A percentile compares a stretch with the other conserved stretches of the same genome.
These are phyloP conservation scores for Petrophora chlorosata DNA, from an alignment of 2,888 invertebrate species.

Conservation along the genomic window DNA sequence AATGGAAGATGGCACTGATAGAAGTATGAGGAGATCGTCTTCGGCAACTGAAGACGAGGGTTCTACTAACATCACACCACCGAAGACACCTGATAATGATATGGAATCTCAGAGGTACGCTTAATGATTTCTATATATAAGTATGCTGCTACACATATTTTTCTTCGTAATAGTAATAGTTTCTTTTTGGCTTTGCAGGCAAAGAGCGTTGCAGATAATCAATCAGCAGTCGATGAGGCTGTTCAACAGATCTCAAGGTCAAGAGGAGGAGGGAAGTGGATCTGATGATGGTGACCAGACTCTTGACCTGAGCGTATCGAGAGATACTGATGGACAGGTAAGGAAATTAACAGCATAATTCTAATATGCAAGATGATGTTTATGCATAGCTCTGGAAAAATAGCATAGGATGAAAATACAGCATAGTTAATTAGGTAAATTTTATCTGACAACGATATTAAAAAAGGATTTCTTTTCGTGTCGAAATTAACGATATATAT, in stretches of 20 bases:
- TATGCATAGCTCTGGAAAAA: too few species aligned
- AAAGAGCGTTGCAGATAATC: conserved; percentile 77
- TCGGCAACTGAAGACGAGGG: conserved; percentile 80
- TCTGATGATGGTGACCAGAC: conserved; percentile 82
- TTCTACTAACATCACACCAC: conserved; percentile 77
- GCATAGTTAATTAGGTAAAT: too few species aligned
- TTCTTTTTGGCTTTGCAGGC: conserved; percentile 50
- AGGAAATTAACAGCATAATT: conserved; percentile 11
- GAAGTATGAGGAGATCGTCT: conserved; percentile 69
- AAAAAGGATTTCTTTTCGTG: too few species aligned
- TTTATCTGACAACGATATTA: too few species aligned
- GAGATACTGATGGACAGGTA: conserved; percentile 80
- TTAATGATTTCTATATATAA: background rate
- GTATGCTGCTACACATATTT: too few species aligned
- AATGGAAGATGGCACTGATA: conserved; percentile 66
- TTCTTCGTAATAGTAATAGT: too few species aligned
- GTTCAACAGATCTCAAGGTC: conserved; percentile 61
- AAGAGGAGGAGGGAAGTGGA: conserved; percentile 74
- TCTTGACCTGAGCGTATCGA: conserved; percentile 76
- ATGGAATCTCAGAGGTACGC: conserved; percentile 72
- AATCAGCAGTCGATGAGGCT: conserved; percentile 78
- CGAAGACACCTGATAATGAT: conserved; percentile 79
- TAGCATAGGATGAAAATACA: too few species aligned
- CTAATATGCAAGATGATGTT: background rate
- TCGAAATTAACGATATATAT: too few species aligned